These are phyloP conservation scores for Drosophila asahinai DNA, from an alignment of 1,140 invertebrate species.

Conservation along the genomic window DNA sequence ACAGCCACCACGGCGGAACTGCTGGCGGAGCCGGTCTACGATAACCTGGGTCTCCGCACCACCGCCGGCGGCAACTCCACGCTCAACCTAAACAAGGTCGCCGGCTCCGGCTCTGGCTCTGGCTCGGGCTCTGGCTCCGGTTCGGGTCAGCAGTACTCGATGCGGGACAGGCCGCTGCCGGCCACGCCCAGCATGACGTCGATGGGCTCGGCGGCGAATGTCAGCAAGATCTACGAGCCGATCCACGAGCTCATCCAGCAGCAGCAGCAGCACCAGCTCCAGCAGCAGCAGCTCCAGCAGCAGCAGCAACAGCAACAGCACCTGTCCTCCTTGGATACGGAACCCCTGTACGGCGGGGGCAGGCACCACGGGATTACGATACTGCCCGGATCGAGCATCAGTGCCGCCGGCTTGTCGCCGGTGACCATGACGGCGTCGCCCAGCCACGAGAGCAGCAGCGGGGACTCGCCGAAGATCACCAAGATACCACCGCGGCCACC, in stretches of 20 bases:
- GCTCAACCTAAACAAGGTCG: slow-evolving; percentile 90
- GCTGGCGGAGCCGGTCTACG: slow-evolving; percentile 91
- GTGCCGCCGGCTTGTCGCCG: slow-evolving; percentile 12
- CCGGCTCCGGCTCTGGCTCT: slow-evolving; percentile 69
- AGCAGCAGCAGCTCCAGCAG: slow-evolving; percentile 39
- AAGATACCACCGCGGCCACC: slow-evolving; percentile 93
- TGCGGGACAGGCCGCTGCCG: slow-evolving; percentile 87
- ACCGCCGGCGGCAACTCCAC: slow-evolving; percentile 94
- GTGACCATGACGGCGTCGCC: slow-evolving; percentile 19
- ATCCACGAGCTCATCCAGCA: slow-evolving; percentile 81
- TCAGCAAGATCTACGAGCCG: slow-evolving; percentile 77
- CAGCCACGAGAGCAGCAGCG: slow-evolving; percentile 37
- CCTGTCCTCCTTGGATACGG: slow-evolving; percentile 65
- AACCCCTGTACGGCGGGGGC: slow-evolving; percentile 69
- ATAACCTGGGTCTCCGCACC: slow-evolving; percentile 92
- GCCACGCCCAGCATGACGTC: slow-evolving; percentile 86
- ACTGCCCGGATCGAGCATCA: slow-evolving; percentile 67
- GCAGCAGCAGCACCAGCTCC: slow-evolving; percentile 59
- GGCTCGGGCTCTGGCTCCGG: slow-evolving; percentile 68
- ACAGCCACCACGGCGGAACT: slow-evolving; percentile 86
- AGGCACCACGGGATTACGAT: slow-evolving; percentile 65
- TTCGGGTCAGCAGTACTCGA: slow-evolving; percentile 85
- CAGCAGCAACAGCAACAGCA: slow-evolving; percentile 50
- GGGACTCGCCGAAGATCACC: slow-evolving; percentile 84
- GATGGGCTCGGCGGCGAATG: slow-evolving; percentile 86